phyloP scores from a whole-genome alignment of 2,888 invertebrate genomes.

The Eristalis arbustorum region DNA sequence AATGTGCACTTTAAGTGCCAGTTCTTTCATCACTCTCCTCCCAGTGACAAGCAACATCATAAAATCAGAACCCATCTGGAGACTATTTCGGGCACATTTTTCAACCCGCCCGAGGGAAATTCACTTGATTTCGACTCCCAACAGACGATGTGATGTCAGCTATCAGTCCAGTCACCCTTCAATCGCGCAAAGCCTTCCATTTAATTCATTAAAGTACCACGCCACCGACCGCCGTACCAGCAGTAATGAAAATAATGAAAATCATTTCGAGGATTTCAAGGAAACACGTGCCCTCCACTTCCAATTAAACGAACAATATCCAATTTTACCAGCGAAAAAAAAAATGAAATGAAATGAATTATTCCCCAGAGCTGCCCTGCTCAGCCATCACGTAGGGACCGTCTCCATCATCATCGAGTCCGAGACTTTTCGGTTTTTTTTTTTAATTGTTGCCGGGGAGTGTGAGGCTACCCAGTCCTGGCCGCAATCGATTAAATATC shows the following conservation, averaged over 20 bases:
- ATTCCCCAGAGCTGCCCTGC: conserved; percentile 6
- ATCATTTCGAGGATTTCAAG: conserved; percentile 15
- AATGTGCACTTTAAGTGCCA: too few relatives aligned
- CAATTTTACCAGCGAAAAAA: conserved; percentile 37
- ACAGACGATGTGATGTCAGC: neutral
- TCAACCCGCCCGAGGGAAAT: neutral
- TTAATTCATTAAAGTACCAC: neutral
- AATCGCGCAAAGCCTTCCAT: neutral
- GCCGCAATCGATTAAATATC: conserved; percentile 59
- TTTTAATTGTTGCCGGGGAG: neutral
- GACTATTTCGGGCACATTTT: too few relatives aligned
- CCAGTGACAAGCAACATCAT: too few relatives aligned
- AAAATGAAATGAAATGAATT: conserved; percentile 50
- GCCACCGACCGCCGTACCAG: neutral
- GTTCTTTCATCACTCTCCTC: too few relatives aligned
- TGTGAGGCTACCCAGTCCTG: neutral
- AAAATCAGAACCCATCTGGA: too few relatives aligned
- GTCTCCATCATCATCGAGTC: conserved; percentile 42
- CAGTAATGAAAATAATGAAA: neutral
- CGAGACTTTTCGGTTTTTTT: conserved; percentile 16
- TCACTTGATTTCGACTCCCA: neutral
- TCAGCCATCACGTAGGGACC: conserved; percentile 54
- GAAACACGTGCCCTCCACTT: conserved; percentile 32
- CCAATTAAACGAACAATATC: conserved; percentile 45
- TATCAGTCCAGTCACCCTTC: neutral